These are phyloP conservation scores for Ploceus nigricollis DNA, from an alignment of 2,113 vertebrate genomes.

Conservation along the genomic window DNA sequence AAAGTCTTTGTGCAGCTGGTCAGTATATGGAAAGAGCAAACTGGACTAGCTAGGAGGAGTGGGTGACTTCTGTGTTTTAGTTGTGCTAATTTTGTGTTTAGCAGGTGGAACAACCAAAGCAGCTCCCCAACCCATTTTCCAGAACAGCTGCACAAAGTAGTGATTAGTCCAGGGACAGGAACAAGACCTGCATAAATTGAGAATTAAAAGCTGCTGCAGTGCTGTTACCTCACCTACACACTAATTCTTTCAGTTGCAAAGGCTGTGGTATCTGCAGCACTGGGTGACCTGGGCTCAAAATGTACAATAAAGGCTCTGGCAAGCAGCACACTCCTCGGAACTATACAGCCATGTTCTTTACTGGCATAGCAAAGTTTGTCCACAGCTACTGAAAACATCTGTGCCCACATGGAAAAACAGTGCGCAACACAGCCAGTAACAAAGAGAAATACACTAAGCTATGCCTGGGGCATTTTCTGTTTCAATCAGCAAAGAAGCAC, in stretches of 20 bases:
- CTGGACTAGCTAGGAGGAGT: background rate
- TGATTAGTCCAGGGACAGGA: background rate
- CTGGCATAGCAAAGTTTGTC: background rate
- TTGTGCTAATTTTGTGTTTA: background rate
- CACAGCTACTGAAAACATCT: background rate
- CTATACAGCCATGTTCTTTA: background rate
- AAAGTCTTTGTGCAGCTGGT: background rate
- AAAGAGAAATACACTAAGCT: background rate
- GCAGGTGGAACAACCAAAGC: background rate
- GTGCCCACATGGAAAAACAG: fast-evolving
- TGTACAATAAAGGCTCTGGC: background rate
- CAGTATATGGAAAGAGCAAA: background rate
- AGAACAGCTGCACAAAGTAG: background rate
- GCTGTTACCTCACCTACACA: background rate
- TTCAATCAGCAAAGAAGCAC: background rate
- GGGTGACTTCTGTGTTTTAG: background rate
- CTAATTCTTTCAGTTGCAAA: background rate
- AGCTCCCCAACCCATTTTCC: background rate
- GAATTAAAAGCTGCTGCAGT: background rate
- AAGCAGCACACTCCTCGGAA: background rate
- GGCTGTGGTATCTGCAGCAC: background rate
- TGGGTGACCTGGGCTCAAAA: background rate
- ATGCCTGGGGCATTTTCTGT: background rate
- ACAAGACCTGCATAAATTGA: background rate
- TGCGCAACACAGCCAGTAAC: background rate